Evolutionary conservation across 2,888 invertebrate genomes (phyloP).

Genomic region (Himalopsyche japonica): DNA sequence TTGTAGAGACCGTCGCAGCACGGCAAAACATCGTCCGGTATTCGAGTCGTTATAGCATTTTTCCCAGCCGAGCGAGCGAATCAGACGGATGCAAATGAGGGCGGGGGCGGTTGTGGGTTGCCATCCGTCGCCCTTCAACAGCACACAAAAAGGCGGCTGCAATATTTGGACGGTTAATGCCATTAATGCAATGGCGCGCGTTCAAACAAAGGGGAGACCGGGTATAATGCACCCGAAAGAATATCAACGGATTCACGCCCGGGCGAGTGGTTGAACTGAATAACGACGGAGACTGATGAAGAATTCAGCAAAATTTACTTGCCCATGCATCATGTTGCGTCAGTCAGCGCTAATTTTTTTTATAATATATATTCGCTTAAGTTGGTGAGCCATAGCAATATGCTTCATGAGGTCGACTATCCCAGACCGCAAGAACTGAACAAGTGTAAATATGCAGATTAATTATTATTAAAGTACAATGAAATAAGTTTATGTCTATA

Average conservation of each 20-base stretch:
- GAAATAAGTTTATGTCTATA: no score
- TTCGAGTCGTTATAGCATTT: background rate
- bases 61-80: background rate
- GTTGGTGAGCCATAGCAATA: no score
- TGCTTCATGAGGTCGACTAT: no score
- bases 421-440: no score
- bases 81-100: background rate
- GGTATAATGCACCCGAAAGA: background rate
- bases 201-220: background rate
- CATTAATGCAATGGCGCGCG: background rate
- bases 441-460: no score
- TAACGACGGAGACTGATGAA: no score
- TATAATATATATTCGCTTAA: no score
- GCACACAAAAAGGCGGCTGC: background rate
- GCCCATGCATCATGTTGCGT: no score
- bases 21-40: background rate
- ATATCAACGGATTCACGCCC: background rate
- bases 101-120: background rate
- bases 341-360: no score
- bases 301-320: no score
- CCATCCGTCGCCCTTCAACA: background rate
- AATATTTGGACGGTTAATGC: background rate
- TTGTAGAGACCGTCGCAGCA: no score
- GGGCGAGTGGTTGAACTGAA: background rate
- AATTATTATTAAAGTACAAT: no score